These are phyloP conservation scores for Phoxinus dragarum DNA, from an alignment of 2,797 vertebrate species.

Conservation along the genomic window DNA sequence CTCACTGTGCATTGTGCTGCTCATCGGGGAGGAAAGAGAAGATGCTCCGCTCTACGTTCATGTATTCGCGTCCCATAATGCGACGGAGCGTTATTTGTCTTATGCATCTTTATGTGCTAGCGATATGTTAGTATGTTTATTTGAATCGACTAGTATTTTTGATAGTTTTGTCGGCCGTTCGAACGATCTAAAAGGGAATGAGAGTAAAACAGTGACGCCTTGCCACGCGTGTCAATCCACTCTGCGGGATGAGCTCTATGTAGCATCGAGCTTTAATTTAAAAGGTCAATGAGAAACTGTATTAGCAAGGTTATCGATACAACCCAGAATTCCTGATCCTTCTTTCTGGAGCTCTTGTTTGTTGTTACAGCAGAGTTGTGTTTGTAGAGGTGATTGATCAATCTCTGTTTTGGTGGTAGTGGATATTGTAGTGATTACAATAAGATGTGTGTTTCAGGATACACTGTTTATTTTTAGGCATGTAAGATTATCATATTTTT, in stretches of 20 bases:
- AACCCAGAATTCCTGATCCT: background rate
- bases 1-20: conserved; percentile 66
- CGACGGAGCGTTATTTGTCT: conserved; percentile 19
- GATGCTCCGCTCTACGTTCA: conserved; percentile 15
- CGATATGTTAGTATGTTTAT: background rate
- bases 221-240: background rate
- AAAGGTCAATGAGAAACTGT: conserved; percentile 41
- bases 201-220: conserved; percentile 1
- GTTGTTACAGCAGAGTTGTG: background rate
- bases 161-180: background rate
- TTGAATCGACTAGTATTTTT: background rate
- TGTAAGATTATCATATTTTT: background rate
- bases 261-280: conserved; percentile 21
- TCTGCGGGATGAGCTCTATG: conserved; percentile 7
- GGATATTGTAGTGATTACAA: background rate
- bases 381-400: background rate
- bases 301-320: background rate
- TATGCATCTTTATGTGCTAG: background rate
- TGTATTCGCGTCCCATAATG: conserved; percentile 23
- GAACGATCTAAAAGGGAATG: background rate
- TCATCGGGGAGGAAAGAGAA: conserved; percentile 64
- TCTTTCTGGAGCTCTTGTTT: background rate
- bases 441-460: background rate
- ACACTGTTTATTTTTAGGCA: background rate
- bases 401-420: background rate